A percentile compares a stretch with the other conserved stretches of the same genome.
These are phyloP conservation scores for Magallana gigas DNA, from an alignment of 1,140 invertebrate genomes.

Conservation along the genomic window DNA sequence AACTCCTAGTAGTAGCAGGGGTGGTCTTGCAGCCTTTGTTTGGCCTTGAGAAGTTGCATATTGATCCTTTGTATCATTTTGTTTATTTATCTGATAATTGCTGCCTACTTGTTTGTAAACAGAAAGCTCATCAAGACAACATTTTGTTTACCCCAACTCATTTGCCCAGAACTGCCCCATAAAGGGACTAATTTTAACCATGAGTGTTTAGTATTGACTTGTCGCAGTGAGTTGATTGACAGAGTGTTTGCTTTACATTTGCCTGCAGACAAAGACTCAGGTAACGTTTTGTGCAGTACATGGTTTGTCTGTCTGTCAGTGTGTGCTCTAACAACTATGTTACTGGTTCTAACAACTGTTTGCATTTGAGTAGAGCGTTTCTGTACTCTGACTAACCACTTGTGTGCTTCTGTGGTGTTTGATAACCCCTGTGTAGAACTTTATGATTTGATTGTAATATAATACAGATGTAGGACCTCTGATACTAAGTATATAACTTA, in stretches of 20 bases:
- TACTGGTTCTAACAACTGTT: neutral
- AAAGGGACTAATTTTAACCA: neutral
- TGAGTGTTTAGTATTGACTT: neutral
- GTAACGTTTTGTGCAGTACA: conserved; percentile 23
- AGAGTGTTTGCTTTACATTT: conserved; percentile 20
- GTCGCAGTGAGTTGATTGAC: neutral
- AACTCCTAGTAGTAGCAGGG: neutral
- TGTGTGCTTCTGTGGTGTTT: conserved; percentile 9
- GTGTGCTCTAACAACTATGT: neutral
- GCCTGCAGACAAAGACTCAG: conserved; percentile 31
- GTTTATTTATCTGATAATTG: no score
- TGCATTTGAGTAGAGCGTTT: conserved; percentile 22
- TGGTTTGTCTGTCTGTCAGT: conserved; percentile 29
- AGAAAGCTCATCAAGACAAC: no score
- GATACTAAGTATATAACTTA: neutral
- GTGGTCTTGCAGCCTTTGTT: neutral
- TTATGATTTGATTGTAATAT: neutral
- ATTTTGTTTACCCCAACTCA: no score
- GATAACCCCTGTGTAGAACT: neutral
- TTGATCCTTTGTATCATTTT: neutral
- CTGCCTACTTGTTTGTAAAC: no score
- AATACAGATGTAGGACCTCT: neutral
- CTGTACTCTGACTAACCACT: neutral
- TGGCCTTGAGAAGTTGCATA: neutral
- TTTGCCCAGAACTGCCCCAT: no score